Evolutionary conservation across 2,888 invertebrate genomes (phyloP).

Genomic region (Drosophila neoperkinsi): DNA sequence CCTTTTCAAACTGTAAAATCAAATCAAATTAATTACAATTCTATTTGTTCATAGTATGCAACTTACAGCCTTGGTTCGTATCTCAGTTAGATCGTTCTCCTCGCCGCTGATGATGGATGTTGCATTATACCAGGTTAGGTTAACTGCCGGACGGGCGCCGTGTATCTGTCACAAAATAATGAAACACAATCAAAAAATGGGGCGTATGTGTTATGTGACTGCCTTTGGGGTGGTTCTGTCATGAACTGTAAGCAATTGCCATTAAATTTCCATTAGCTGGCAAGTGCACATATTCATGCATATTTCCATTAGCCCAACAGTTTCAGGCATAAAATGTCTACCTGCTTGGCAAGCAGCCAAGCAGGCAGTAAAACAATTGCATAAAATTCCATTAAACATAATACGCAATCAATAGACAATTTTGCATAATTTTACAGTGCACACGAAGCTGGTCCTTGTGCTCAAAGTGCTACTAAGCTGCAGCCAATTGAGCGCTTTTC

Average conservation of each 20-base stretch:
- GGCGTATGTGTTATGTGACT: constrained; percentile 34
- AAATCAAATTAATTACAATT: not conserved
- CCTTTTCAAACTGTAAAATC: constrained; percentile 86
- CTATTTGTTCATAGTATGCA: not conserved
- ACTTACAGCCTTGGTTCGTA: constrained; percentile 86
- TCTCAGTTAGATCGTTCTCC: constrained; percentile 81
- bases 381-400: constrained; percentile 72
- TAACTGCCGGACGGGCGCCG: constrained; percentile 93
- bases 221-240: not conserved
- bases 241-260: constrained; percentile 41
- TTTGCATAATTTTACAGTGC: constrained; percentile 68
- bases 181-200: constrained; percentile 13
- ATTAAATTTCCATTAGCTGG: constrained; percentile 71
- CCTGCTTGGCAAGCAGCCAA: constrained; percentile 6
- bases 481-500: constrained; percentile 65
- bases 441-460: constrained; percentile 38
- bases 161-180: constrained; percentile 85
- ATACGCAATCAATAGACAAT: constrained; percentile 73
- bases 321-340: constrained; percentile 28
- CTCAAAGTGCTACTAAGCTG: constrained; percentile 65
- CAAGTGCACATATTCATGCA: constrained; percentile 31
- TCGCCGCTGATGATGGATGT: constrained; percentile 85
- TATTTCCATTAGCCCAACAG: constrained; percentile 45
- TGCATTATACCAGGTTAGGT: constrained; percentile 94
- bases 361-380: constrained; percentile 65